phyloP scores from a whole-genome alignment of 2,113 vertebrate species.

The Lagenorhynchus albirostris region DNA sequence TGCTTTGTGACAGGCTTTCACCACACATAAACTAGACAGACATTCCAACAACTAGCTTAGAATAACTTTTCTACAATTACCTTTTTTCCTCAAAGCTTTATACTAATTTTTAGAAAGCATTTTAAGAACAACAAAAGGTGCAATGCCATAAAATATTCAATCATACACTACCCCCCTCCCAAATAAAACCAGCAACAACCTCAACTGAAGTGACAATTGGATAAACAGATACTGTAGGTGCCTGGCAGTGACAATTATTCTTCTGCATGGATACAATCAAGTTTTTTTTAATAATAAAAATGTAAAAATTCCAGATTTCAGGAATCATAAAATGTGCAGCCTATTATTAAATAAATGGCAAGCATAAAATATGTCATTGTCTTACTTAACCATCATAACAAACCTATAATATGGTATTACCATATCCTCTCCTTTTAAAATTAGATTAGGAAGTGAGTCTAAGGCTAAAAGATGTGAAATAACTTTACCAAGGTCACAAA shows the following conservation, averaged over 20 bases:
- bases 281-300: neutral
- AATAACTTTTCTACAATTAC: constrained; percentile 16
- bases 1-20: constrained; percentile 29
- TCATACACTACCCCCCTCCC: neutral
- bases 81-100: neutral
- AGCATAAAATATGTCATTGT: neutral
- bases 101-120: neutral
- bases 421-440: neutral
- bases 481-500: neutral
- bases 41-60: neutral
- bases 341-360: neutral
- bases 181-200: neutral
- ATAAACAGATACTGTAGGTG: neutral
- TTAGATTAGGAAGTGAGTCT: neutral
- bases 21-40: neutral
- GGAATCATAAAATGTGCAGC: neutral
- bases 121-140: neutral
- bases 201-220: neutral
- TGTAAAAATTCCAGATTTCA: neutral
- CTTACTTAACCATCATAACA: neutral
- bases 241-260: neutral
- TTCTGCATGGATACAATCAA: neutral
- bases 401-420: neutral
- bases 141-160: neutral
- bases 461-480: neutral